phyloP scores from a whole-genome alignment of 2,888 invertebrate genomes.

The Nomada hirtipes region DNA sequence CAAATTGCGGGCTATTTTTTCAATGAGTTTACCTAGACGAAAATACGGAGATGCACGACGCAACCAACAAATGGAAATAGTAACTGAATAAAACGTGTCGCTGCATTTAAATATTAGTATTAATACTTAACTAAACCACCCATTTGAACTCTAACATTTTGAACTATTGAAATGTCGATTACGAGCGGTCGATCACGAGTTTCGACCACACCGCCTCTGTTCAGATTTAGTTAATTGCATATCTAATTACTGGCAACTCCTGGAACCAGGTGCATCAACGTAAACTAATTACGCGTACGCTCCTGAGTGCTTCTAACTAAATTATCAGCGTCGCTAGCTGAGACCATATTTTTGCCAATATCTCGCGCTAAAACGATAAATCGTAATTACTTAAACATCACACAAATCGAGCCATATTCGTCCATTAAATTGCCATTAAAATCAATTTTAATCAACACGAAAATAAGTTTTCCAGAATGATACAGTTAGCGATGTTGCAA shows the following conservation, averaged over 20 bases:
- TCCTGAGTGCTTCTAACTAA: constrained; percentile 2
- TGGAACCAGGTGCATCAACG: not conserved
- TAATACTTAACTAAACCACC: not conserved
- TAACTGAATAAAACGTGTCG: not conserved
- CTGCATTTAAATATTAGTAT: not conserved
- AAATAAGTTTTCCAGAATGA: too few relatives aligned
- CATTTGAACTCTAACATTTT: constrained; percentile 41
- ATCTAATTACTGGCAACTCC: constrained; percentile 31
- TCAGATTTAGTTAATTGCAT: constrained; percentile 37
- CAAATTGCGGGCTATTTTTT: not conserved
- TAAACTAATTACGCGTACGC: constrained; percentile 24
- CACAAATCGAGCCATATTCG: not conserved
- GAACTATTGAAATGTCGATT: constrained; percentile 16
- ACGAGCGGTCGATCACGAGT: constrained; percentile 5
- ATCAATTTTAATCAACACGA: too few relatives aligned
- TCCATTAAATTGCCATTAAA: too few relatives aligned
- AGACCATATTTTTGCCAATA: not conserved
- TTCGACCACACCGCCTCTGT: constrained; percentile 2
- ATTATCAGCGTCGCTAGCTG: constrained; percentile 26
- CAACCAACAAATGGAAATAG: not conserved
- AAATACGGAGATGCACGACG: too few relatives aligned
- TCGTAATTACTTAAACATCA: not conserved
- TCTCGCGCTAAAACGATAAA: not conserved
- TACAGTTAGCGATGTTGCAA: too few relatives aligned
- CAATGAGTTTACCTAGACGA: not conserved